Conservation (phyloP, 2,888 invertebrate genomes). For the Andrena hattorfiana region DNA sequence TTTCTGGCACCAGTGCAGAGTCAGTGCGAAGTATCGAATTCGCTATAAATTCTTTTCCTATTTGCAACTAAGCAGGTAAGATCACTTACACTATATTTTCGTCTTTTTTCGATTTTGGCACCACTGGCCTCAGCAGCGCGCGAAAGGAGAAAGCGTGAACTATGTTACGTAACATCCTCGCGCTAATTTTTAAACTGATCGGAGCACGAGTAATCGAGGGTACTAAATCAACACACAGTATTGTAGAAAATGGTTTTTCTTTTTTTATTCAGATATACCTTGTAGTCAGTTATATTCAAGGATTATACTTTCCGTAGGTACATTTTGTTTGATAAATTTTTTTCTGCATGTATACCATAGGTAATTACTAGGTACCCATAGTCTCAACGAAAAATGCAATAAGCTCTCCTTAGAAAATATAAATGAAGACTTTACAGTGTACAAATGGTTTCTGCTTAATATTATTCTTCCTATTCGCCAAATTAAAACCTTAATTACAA, state of each 20-base stretch:
- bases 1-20: too few relatives aligned
- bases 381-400: constrained; percentile 60
- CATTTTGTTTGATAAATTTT: constrained; percentile 66
- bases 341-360: constrained; percentile 60
- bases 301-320: constrained; percentile 74
- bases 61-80: too few relatives aligned
- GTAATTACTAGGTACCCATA: constrained; percentile 59
- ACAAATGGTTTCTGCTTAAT: constrained; percentile 59
- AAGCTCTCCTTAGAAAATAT: constrained; percentile 65
- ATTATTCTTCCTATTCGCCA: constrained; percentile 49
- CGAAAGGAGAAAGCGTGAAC: background rate
- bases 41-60: too few relatives aligned
- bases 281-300: constrained; percentile 65
- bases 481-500: constrained; percentile 55
- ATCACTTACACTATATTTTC: too few relatives aligned
- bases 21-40: too few relatives aligned
- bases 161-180: background rate
- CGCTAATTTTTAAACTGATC: constrained; percentile 25
- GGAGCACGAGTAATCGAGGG: constrained; percentile 6
- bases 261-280: constrained; percentile 76
- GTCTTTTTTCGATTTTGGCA: too few relatives aligned
- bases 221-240: constrained; percentile 43
- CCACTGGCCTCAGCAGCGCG: background rate
- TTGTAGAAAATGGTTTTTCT: constrained; percentile 68
- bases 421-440: constrained; percentile 65